phyloP scores from a whole-genome alignment of 2,113 vertebrate genomes.

The Cyphomyrus discorhynchus region DNA sequence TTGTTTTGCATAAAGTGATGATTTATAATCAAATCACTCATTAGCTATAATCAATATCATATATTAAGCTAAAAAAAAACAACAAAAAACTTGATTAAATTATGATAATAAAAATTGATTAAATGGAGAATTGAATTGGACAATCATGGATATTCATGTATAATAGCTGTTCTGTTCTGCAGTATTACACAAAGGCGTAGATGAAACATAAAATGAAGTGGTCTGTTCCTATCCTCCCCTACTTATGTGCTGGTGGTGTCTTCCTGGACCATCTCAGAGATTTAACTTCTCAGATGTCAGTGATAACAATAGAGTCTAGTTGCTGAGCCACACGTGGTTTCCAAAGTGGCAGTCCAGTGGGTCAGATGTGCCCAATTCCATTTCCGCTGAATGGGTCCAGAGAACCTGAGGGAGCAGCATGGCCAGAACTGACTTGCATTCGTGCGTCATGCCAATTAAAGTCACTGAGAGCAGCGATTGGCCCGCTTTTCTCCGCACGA shows the following conservation, averaged over 20 bases:
- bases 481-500: not conserved
- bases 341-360: not conserved
- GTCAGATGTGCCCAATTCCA: not conserved
- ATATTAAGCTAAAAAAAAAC: not conserved
- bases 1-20: not conserved
- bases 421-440: not conserved
- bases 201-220: not conserved
- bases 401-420: not conserved
- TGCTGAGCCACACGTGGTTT: not conserved
- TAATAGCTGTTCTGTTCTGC: not conserved
- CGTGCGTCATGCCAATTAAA: not conserved
- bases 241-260: not conserved
- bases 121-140: not conserved
- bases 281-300: not conserved
- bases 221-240: not conserved
- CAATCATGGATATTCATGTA: not conserved
- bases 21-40: conserved; percentile 10
- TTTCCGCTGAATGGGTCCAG: not conserved
- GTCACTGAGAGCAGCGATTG: not conserved
- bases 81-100: not conserved
- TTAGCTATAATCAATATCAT: not conserved
- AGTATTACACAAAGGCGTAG: not conserved
- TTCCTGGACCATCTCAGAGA: not conserved
- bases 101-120: not conserved
- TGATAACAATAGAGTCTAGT: not conserved